A percentile compares a stretch with the other conserved stretches of the same genome.
Evolutionary conservation across 2,113 vertebrate genomes (phyloP).

Genomic region (Erythrocercus mccallii): DNA sequence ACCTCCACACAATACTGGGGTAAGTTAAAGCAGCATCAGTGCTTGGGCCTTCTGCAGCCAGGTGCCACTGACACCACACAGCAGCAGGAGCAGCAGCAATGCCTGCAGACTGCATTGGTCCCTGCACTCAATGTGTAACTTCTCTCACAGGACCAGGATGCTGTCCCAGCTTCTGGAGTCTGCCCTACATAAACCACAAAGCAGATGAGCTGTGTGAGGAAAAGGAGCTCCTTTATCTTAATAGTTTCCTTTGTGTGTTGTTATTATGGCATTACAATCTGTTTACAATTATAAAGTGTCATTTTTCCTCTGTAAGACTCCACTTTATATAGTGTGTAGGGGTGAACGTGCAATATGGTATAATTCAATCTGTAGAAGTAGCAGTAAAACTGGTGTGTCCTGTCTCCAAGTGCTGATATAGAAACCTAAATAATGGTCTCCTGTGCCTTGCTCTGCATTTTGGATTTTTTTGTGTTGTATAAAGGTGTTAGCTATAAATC

Average conservation of each 20-base stretch:
- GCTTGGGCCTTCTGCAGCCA: neutral
- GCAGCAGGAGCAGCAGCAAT: neutral
- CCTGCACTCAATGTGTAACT: fast-evolving
- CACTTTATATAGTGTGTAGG: neutral
- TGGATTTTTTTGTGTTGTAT: neutral
- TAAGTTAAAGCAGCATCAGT: neutral
- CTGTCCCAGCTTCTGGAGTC: neutral
- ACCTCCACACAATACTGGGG: neutral
- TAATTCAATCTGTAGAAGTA: neutral
- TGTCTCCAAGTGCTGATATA: neutral
- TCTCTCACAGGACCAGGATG: neutral
- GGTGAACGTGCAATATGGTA: neutral
- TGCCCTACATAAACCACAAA: neutral
- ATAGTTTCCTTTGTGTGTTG: neutral
- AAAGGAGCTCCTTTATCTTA: neutral
- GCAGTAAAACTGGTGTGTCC: neutral
- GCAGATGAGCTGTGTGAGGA: neutral
- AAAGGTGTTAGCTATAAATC: slow-evolving; percentile 24
- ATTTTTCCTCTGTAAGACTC: neutral
- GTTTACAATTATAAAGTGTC: neutral
- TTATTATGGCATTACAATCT: neutral
- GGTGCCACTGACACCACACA: fast-evolving
- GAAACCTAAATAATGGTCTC: slow-evolving; percentile 10
- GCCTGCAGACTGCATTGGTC: neutral
- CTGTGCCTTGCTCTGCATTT: neutral